Base-by-base conservation (phyloP, 2,888 invertebrate genomes). In the Acanthoscelides obtectus region DNA sequence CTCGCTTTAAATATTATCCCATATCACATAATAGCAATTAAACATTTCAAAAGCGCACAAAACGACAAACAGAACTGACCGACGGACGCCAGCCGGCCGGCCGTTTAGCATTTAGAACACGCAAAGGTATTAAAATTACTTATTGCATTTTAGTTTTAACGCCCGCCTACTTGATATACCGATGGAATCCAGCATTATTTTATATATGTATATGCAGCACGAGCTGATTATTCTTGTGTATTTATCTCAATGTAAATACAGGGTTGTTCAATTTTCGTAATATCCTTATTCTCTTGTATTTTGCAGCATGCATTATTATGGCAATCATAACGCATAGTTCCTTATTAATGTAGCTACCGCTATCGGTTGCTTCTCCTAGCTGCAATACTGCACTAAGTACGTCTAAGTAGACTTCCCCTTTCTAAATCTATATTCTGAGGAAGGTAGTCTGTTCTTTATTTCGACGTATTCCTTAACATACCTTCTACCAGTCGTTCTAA, bases 101-200 rank as follows among this genome's bases (percentile, higher is more conserved):
- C 72, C 72, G 68, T 75, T 75, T 71, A 45, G 45, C 70, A 71
- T 73, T 65, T 71, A 70, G 70, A 71, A 73, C 75, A 75, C 75
- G 75, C 75, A 72, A 73, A 64, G 69, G 66, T 72, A 75, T 75
- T 73, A 75, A 75, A 75, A 75, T 75, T 72, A 75, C 75, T 75
- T 75, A 75, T 75, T 70, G 73, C 72, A 73, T 71, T 66, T 75
- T 72, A 73, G 70, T 71, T 75, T 74, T 72, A 75, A 75, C 75
- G 75, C 75, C 72, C 67, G 72, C 22, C 21, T n/a, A 21, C 66
- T 17, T 21, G 21, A 22, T 66, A 66, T 66, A 66, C 45, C 45
- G 8, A 45, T 12, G 45, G 45, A 45, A 45, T 45, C 17, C 45
- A 45, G 17, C 45, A 45, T 45, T 45, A 45, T 45, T 45, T 45